Evolutionary conservation across 2,797 vertebrate species (phyloP).

Genomic region (Platyrinchus mystaceus): DNA sequence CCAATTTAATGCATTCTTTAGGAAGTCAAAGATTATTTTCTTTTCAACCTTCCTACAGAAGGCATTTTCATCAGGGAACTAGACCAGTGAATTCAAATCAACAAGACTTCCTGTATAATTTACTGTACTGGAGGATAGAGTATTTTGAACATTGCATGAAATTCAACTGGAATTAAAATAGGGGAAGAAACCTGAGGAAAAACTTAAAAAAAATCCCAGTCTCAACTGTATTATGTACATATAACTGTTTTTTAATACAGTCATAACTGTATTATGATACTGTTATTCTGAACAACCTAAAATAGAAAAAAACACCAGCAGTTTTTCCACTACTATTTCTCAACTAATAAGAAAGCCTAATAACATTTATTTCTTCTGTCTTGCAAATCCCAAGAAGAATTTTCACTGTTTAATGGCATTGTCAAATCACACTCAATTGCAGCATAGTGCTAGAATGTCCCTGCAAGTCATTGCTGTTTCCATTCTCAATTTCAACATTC

Average conservation of each 20-base stretch:
- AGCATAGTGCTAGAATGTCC: not conserved
- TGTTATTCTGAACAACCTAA: not conserved
- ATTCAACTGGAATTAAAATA: not conserved
- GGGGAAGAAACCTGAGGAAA: not conserved
- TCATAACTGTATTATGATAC: not conserved
- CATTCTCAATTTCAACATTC: not conserved
- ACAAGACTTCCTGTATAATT: not conserved
- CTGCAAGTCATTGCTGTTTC: not conserved
- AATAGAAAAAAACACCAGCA: not conserved
- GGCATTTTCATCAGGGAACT: not conserved
- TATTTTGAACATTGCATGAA: not conserved
- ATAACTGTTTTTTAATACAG: too few relatives aligned
- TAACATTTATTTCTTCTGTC: not conserved
- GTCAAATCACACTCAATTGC: conserved; percentile 16
- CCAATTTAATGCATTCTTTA: not conserved
- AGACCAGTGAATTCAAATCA: not conserved
- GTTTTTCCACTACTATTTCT: not conserved
- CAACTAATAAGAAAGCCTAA: not conserved
- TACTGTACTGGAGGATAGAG: not conserved
- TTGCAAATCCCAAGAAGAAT: not conserved
- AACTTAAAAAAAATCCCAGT: not conserved
- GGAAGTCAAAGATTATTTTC: not conserved
- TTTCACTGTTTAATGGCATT: not conserved
- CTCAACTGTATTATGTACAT: not conserved
- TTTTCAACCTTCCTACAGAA: not conserved